Percentiles rank a stretch among this genome's conserved stretches.
These are phyloP conservation scores for Amblyopsis hoosieri DNA, from an alignment of 2,797 vertebrate species.

Conservation along the genomic window DNA sequence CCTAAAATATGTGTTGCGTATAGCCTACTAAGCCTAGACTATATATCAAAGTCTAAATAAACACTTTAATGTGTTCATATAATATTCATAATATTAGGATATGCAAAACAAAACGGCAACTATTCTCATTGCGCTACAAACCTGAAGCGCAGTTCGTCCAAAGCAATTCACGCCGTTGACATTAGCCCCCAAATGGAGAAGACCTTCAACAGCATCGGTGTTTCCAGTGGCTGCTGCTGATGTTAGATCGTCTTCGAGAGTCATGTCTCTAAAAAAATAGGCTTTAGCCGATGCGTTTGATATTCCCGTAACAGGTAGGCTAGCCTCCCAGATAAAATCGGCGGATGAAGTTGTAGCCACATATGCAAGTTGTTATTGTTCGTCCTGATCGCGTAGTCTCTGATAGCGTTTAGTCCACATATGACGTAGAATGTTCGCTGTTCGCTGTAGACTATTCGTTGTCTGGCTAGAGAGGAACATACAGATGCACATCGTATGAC, in stretches of 20 bases:
- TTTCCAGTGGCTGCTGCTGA: slow-evolving; percentile 71
- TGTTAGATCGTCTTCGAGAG: slow-evolving; percentile 62
- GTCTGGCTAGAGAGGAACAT: not conserved
- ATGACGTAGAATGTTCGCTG: not conserved
- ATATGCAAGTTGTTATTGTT: too few species aligned
- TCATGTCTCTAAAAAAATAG: slow-evolving; percentile 29
- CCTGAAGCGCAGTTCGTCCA: slow-evolving; percentile 76
- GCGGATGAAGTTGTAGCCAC: not conserved
- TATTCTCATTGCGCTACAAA: slow-evolving; percentile 42
- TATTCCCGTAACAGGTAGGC: slow-evolving; percentile 56
- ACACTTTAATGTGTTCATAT: too few species aligned
- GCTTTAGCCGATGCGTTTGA: slow-evolving; percentile 6
- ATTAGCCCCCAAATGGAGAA: slow-evolving; percentile 61
- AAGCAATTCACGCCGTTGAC: slow-evolving; percentile 71
- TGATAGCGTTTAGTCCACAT: not conserved
- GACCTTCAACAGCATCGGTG: slow-evolving; percentile 32
- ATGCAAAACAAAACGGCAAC: not conserved
- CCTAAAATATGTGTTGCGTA: too few species aligned
- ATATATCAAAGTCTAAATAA: too few species aligned
- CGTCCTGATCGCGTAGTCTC: too few species aligned
- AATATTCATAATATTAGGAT: not conserved
- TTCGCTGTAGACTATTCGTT: not conserved
- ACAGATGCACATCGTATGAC: slow-evolving; percentile 14
- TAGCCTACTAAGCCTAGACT: too few species aligned
- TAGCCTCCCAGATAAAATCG: slow-evolving; percentile 5